Base-by-base conservation (phyloP, 2,888 invertebrate species). In the Eupithecia pulchellata region DNA sequence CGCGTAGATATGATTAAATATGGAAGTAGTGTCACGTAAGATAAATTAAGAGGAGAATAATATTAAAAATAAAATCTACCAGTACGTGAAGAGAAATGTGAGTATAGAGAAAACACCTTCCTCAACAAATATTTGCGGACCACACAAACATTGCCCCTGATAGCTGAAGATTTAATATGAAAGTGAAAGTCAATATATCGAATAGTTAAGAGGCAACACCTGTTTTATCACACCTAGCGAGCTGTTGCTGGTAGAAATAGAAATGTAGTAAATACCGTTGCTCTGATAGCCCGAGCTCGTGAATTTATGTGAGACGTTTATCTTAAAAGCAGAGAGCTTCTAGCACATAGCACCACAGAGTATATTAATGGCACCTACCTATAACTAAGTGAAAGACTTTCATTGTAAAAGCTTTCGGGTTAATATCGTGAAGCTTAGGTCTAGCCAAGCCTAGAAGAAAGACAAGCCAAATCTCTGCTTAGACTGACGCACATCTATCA, bases 321-420 rank as follows among this genome's bases (percentile, higher is more conserved):
- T 61, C 61, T 32, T 61, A 61, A 61, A 61, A 61, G 34, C 32
- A 29, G 29, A 57, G 60, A 60, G 60, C 60, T 61, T 61, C 61
- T 61, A 36, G n/a, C 34, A 34, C 61, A 32, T 61, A 20, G 34
- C 30, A 30, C 27, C 14, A 14, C 30, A 58, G 14, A 61, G 34
- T 6, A 34, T 32, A 20, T 34, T 32, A 61, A 20, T 34, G 29
- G 13, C 25, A 30, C n/a, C 29, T 20, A 13, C 34, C 13, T 34
- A 34, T n/a, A 25, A 25, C 13, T 34, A 2, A 14, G 25, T 20
- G 14, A 20, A n/a, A 52, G 52, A 52, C 61, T 61, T 61, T 61
- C 61, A 20, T 32, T 4, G n/a, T 61, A 61, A 61, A 61, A 61
- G 61, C 61, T 61, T 61, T 34, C 20, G 58, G 32, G 58, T 60